Base-by-base conservation (phyloP, 2,888 invertebrate genomes). In the Drosophila recens region DNA sequence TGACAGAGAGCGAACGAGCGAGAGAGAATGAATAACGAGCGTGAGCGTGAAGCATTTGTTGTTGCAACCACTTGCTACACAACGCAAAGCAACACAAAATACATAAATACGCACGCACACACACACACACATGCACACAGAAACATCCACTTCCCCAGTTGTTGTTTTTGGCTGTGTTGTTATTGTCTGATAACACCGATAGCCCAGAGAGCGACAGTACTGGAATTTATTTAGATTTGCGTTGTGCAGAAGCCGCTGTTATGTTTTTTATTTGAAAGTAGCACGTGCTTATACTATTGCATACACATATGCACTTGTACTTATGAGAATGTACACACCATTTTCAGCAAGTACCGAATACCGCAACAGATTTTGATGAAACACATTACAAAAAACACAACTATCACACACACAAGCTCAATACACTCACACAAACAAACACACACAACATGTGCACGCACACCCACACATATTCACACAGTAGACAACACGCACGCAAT, bases 41-140 rank as follows among this genome's bases (percentile, higher is more conserved):
- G 43, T 52, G 63, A 72, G 52, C 43, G 17, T 56, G 17, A 45
- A 59, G 45, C 56, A 53, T 67, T 74, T 75, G 70, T 75, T 68
- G 65, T 66, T 82, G 82, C 81, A 79, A 72, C 77, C 82, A 87
- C 83, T 83, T 88, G 78, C 80, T 67, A 79, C 67, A 70, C 69
- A 66, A 61, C 67, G 61, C 42, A 64, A 40, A 56, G 48, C 23
- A 38, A 67, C 51, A 46, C 52, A 45, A 66, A 54, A 70, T 23
- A 52, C 51, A 69, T 34, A 63, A 53, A 69, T 67, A 57, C 38
- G 59, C 40, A 38, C 62, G 33, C 27, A 56, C 34, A 17, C 42
- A 30, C 38, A 38, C n/a, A n/a, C 43, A 53, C 49, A 52, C 23
- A 56, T 9, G 48, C 48, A 43, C 40, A 27, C 27, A 20, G 34